Evolutionary conservation across 2,888 invertebrate species (phyloP).

Genomic region (Lycaena phlaeas): DNA sequence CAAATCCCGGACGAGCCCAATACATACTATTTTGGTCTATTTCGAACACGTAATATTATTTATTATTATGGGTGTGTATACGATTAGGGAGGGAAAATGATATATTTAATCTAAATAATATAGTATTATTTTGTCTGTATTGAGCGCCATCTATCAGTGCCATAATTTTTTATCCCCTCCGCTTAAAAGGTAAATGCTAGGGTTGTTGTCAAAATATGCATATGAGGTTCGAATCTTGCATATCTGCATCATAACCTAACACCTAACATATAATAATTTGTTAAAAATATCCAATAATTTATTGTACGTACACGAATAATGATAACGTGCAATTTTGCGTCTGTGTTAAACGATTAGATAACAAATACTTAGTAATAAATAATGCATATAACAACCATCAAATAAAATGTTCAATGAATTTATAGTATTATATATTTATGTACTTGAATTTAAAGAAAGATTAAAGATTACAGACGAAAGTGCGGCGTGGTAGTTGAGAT

Average conservation of each 20-base stretch:
- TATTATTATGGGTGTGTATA: not conserved
- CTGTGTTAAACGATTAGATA: not conserved
- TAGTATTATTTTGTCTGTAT: no score
- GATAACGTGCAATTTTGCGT: no score
- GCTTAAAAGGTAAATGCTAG: not conserved
- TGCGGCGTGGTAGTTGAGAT: no score
- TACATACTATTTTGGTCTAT: not conserved
- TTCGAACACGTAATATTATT: not conserved
- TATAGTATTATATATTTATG: no score
- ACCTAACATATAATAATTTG: no score
- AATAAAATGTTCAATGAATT: not conserved
- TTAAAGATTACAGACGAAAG: no score
- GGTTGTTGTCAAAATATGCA: not conserved
- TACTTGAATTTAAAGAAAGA: no score
- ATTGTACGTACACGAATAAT: no score
- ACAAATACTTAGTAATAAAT: not conserved
- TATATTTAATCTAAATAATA: no score
- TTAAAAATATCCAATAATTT: no score
- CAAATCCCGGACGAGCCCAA: slow-evolving; percentile 74
- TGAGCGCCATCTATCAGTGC: slow-evolving; percentile 1
- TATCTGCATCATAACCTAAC: slow-evolving; percentile 6
- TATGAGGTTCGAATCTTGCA: not conserved
- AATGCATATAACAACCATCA: not conserved
- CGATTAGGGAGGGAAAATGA: no score
- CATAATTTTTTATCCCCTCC: not conserved